Percentiles rank a stretch among this genome's conserved stretches.
These are phyloP conservation scores for Gila orcuttii DNA, from an alignment of 2,113 vertebrate species.

Conservation along the genomic window DNA sequence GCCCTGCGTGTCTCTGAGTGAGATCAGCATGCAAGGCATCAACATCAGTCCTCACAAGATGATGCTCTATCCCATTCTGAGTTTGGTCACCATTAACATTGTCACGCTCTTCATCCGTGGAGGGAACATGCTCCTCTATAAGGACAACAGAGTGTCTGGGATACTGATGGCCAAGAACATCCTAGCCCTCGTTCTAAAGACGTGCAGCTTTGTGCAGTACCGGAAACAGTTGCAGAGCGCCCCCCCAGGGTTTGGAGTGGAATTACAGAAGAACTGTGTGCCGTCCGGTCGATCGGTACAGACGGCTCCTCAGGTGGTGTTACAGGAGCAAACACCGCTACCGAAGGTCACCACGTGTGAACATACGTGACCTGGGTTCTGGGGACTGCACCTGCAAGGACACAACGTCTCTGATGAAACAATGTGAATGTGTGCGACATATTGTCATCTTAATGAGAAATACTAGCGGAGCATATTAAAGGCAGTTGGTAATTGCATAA, in stretches of 20 bases:
- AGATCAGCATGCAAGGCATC: conserved; percentile 83
- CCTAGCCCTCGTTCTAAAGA: conserved; percentile 78
- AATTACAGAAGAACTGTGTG: conserved; percentile 76
- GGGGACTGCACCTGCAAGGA: background rate
- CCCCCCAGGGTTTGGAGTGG: conserved; percentile 70
- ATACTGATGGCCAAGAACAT: conserved; percentile 81
- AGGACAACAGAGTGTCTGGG: conserved; percentile 75
- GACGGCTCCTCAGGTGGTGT: conserved; percentile 63
- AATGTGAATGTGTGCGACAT: background rate
- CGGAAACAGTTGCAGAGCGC: conserved; percentile 74
- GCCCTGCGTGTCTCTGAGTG: conserved; percentile 80
- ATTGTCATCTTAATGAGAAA: background rate
- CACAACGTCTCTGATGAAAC: background rate
- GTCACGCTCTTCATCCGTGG: conserved; percentile 80
- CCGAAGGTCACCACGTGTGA: conserved; percentile 73
- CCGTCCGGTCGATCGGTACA: conserved; percentile 65
- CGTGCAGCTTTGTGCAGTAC: conserved; percentile 81
- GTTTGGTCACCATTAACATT: conserved; percentile 79
- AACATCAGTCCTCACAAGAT: conserved; percentile 83
- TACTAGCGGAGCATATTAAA: background rate
- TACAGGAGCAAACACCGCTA: conserved; percentile 73
- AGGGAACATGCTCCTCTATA: conserved; percentile 79
- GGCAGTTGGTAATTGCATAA: background rate
- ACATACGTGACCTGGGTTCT: conserved; percentile 72
- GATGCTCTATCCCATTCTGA: conserved; percentile 82